Evolutionary conservation across 2,797 vertebrate species (phyloP), one percentile per base, ranked within the genome.

Genomic region (Discoglossus pictus): DNA sequence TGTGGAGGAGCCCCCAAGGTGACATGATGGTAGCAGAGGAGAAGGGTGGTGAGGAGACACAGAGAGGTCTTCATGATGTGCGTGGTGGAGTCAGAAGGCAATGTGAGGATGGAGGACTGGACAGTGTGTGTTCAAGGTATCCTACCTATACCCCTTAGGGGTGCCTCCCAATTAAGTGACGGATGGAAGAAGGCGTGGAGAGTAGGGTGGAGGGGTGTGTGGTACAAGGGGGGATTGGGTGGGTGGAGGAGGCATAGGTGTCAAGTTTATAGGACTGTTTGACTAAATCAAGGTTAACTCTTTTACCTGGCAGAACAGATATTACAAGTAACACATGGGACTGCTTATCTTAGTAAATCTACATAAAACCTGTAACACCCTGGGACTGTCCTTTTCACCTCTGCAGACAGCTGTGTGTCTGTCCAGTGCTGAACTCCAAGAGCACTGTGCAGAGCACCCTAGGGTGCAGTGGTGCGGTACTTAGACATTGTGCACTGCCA

Each of bases 21-120:
- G 42, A 35, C 53, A 59, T 71, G 63, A 20, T 20, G 31, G 35
- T 64, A 65, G 61, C 61, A 64, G 39, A 59, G 52, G 25, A 70
- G 44, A 38, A 65, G 16, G 20, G 53, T 20, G 6, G 46, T 51
- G 6, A 71, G 61, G 62, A 71, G 61, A 51, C 53, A 61, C 56
- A 68, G 65, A 53, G 39, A 65, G 39, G 53, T 59, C 61, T 51
- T 71, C 68, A 71, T 71, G 52, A 21, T 71, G 68, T 65, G 44
- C 18, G n/a, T 25, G 52, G 53, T 24, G 38, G 20, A 52, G 59
- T 52, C 60, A 36, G 6, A 34, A 20, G 50, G 68, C 1, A 15
- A 0, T 8, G 53, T 0, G 60, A 54, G 42, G 34, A 5, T 16
- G 16, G 17, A 13, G 21, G 27, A 16, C 58, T 10, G 18, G 59